Base-by-base conservation (phyloP, 2,797 vertebrate species). In the Sarcoramphus papa region DNA sequence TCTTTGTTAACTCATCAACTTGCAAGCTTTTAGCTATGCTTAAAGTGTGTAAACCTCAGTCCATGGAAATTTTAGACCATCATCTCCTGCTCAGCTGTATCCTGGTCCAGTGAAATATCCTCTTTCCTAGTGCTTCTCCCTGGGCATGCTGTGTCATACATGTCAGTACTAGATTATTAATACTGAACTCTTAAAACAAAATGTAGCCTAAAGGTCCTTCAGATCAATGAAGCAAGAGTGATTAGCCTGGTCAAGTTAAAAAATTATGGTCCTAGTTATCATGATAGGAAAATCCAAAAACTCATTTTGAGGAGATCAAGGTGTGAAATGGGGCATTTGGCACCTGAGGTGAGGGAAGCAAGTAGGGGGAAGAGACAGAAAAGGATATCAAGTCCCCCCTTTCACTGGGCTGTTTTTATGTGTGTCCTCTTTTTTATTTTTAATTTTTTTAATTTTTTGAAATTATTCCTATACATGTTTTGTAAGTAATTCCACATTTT, bases 61-160 rank as follows among this genome's bases (percentile, higher is more conserved):
- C 69, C 22, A 14, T 33, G 25, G 47, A 73, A 73, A 67, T 62
- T 81, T 25, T 54, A 11, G 24, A 56, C 45, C 19, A 20, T 62
- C 28, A 28, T 59, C 35, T 86, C 20, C 28, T 78, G 28, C 54
- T 81, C 57, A 28, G 21, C 22, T 45, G 9, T 72, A 41, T 37
- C 16, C 45, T 72, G 12, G 14, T 85, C 54, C 22, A 47, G 64
- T 51, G 35, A 82, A 93, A 69, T 57, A 69, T 2, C 12, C 22
- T 69, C 16, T 81, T 86, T 43, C 22, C 14, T 48, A 33, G 8
- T 48, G 31, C 28, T 79, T 86, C 35, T 87, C 11, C 12, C 14
- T 50, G 7, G 10, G 1, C 12, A 1, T 76, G 7, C 30, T 81
- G 10, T 45, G 15, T 65, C 20, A 27, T 28, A 24, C 0, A 0